These are phyloP conservation scores for Pluvianellus socialis DNA, from an alignment of 2,113 vertebrate genomes.

Conservation along the genomic window DNA sequence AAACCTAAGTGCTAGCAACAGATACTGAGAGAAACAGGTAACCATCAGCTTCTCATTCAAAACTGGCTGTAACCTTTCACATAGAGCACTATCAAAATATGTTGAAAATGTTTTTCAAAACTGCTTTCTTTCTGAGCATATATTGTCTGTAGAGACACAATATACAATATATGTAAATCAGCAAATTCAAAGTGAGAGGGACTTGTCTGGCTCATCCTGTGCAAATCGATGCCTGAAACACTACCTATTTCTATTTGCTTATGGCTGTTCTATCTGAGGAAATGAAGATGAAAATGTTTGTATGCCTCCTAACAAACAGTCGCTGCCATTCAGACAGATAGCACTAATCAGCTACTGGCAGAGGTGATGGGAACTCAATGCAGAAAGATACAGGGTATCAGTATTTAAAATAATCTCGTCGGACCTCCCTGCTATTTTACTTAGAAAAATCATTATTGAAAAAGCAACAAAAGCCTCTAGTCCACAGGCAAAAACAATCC, in stretches of 20 bases:
- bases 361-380: background rate
- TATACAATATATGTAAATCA: background rate
- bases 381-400: background rate
- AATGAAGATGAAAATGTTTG: background rate
- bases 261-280: background rate
- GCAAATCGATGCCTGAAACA: background rate
- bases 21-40: background rate
- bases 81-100: background rate
- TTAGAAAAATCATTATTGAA: background rate
- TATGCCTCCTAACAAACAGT: background rate
- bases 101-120: background rate
- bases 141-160: background rate
- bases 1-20: background rate
- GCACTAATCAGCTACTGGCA: slow-evolving; percentile 9
- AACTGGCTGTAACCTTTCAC: background rate
- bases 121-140: background rate
- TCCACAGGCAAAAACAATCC: background rate
- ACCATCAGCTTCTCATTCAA: background rate
- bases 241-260: background rate
- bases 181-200: background rate
- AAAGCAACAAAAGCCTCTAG: background rate
- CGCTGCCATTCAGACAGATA: background rate
- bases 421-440: background rate
- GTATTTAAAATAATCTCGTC: background rate
- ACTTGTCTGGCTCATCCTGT: background rate